Evolutionary conservation across 2,113 vertebrate genomes (phyloP), one percentile per base, ranked within the genome.

Genomic region (Platycercus adscitus): DNA sequence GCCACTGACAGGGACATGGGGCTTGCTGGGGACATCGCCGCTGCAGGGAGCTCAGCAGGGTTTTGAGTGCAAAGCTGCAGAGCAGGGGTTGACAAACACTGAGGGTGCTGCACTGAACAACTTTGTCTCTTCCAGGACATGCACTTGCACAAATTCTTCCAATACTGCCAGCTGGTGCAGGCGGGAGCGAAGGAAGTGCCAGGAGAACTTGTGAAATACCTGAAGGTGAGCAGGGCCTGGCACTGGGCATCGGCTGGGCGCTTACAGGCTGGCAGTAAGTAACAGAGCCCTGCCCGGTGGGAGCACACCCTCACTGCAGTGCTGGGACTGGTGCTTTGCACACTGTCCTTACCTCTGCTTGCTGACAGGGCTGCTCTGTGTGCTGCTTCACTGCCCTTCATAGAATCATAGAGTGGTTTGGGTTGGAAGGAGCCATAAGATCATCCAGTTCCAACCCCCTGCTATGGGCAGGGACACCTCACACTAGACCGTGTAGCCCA

Each of bases 81-180:
- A 86, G 25, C 3, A 43, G 31, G 24, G n/a, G 11, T 20, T 89
- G 29, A n/a, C 43, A 56, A 49, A 71, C 88, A 64, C 3, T 49
- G 64, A 80, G 28, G 39, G 17, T 64, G 44, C 75, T 91, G 92
- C 75, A 60, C 13, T 95, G 44, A 85, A 41, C 39, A 86, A 84
- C 12, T 63, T 86, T 65, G 88, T 97, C 88, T 58, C 75, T 97
- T 98, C 8, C 95, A 99, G 99, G 99, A 99, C 97, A 98, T 99
- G 82, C 99, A 99, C 69, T 98, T 99, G 46, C 98, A 99, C 94
- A 99, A 99, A 85, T 99, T 99, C 98, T 99, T 99, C 98, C 98
- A 99, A 85, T 98, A 99, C 94, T 99, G 99, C 97, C 99, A 99
- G 95, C 95, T 98, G 94, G 98, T 98, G 95, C 98, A 98, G 90